Evolutionary conservation across 2,888 invertebrate species (phyloP), one percentile per base, ranked within the genome.

Genomic region (Eurytoma adleriae): DNA sequence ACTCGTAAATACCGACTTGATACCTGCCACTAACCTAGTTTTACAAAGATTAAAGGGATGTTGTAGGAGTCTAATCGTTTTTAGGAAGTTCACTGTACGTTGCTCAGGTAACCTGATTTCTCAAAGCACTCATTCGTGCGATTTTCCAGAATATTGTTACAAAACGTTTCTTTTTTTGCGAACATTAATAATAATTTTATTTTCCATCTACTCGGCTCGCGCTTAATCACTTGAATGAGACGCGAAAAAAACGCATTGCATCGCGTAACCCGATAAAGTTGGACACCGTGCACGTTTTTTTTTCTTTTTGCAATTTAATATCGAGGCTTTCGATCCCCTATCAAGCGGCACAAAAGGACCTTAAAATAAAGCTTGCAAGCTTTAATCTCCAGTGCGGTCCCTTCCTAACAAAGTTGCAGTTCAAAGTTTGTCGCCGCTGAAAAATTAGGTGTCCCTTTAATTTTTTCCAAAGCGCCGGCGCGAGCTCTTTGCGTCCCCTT

Each of bases 1-100:
- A 66, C 54, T 73, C 66, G 66, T 73, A 66, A 73, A 73, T 73
- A 73, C 40, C 24, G 72, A 54, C 72, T 73, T 66, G 54, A 73
- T 66, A 48, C 40, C 40, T 40, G 40, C 73, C 50, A 27, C 24
- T 76, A 61, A 76, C 68, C 68, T n/a, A 76, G 59, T 76, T 76
- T 69, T 14, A 4, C 14, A 24, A 61, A 66, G 67, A 76, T 68
- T 61, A 75, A 18, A 20, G 72, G 18, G 62, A 56, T 27, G 20
- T 27, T 27, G 20, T 27, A 40, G 54, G 74, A 56, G 66, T 50
- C 59, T 66, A 66, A 67, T 67, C 57, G 59, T 50, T 75, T 67
- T 59, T 54, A 14, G 7, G 54, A n/a, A 18, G 16, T 13, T n/a
- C 14, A n/a, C 12, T 3, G 20, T 18, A 24, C 20, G 12, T 64